Evolutionary conservation across 2,888 invertebrate genomes (phyloP), one percentile per base, ranked within the genome.

Genomic region (Xylophagus ater): DNA sequence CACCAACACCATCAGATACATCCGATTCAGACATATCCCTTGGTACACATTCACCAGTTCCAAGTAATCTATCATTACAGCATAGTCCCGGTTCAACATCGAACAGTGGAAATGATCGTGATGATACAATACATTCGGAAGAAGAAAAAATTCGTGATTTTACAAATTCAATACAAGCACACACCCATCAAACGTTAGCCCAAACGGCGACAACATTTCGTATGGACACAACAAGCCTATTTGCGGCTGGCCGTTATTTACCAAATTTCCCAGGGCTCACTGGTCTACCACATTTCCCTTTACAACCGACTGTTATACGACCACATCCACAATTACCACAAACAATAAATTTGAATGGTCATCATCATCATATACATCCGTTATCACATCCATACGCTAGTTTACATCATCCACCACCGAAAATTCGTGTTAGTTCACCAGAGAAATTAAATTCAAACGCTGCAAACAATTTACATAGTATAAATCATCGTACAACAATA

Each of bases 51-150:
- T 65, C 65, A 26, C 65, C 65, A 7, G 64, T 65, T 47, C 65
- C 65, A 40, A 62, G 59, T 47, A 63, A 60, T 45, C 48, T 64
- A 41, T 64, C 62, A 39, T 50, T 62, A 37, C 65, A 65, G 47
- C 62, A 65, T 40, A 65, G 65, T 51, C 65, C 65, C 3, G 62
- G 64, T 21, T 65, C 64, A 43, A 62, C 62, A 36, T 65, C 65
- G 17, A 64, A 64, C 19, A 62, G 65, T 5, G 62, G 59, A 30
- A 64, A 64, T 40, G 62, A 62, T 45, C 58, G 59, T 2, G 65
- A 65, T 43, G 64, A 65, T 40, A 57, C 56, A 20, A 51, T 64
- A 17, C 60, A 62, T 44, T 58, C 62, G 32, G 64, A 65, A 43
- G 61, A 60, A 26, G 65, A 65, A 15, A 64, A 62, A 45, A 60